Evolutionary conservation across 2,113 vertebrate genomes (phyloP).

Genomic region (Festucalex cinctus): DNA sequence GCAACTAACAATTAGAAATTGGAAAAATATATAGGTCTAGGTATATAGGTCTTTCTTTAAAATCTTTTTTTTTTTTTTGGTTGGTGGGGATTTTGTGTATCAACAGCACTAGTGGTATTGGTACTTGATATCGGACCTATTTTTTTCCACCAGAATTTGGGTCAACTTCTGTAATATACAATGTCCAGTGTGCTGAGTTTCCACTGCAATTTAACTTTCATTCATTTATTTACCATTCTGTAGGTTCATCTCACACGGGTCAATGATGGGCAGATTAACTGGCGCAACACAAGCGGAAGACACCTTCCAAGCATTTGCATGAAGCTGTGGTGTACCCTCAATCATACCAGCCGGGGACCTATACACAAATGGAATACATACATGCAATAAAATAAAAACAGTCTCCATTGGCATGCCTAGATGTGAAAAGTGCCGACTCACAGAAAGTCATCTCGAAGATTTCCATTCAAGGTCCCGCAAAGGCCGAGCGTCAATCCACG

Average conservation of each 20-base stretch:
- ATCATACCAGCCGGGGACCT: slow-evolving; percentile 98
- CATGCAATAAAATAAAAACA: not conserved
- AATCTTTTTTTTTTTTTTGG: too few species aligned
- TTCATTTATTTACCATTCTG: slow-evolving; percentile 79
- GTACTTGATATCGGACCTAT: too few species aligned
- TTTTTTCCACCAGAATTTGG: too few species aligned
- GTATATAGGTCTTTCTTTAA: too few species aligned
- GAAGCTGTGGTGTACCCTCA: slow-evolving; percentile 94
- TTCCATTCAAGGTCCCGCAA: slow-evolving; percentile 95
- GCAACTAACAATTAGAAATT: too few species aligned
- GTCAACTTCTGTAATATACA: too few species aligned
- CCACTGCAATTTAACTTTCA: not conserved
- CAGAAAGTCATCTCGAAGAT: slow-evolving; percentile 97
- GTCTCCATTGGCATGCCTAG: not conserved
- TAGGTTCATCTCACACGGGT: slow-evolving; percentile 91
- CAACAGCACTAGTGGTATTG: too few species aligned
- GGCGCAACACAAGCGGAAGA: slow-evolving; percentile 89
- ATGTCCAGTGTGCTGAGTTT: not conserved
- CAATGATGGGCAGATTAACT: slow-evolving; percentile 87
- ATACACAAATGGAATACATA: slow-evolving; percentile 17
- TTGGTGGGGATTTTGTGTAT: too few species aligned
- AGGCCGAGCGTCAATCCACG: slow-evolving; percentile 86
- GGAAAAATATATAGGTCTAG: too few species aligned
- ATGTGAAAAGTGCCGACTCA: slow-evolving; percentile 62
- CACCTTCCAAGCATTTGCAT: slow-evolving; percentile 93